A percentile compares a stretch with the other conserved stretches of the same genome.
phyloP scores from a whole-genome alignment of 2,113 vertebrate genomes.

The Nicator chloris region DNA sequence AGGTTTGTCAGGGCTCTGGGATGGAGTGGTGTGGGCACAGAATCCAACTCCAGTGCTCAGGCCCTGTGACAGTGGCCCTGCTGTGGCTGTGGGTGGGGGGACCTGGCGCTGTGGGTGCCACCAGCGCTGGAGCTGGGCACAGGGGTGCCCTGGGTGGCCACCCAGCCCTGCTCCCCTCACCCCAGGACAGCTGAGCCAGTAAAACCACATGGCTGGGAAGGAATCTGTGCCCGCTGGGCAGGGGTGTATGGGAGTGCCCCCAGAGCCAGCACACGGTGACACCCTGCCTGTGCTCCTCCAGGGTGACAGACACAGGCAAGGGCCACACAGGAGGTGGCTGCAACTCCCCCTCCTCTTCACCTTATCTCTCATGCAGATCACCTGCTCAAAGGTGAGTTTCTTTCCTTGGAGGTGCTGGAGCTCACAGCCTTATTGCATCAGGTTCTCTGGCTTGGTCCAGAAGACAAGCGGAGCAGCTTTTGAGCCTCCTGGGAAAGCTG shows the following conservation, averaged over 20 bases:
- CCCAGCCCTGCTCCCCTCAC: background rate
- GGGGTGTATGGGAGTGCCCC: rapidly evolving
- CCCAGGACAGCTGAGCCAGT: background rate
- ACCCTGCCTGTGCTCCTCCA: background rate
- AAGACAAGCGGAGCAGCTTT: background rate
- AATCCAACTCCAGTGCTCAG: background rate
- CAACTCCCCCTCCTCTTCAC: background rate
- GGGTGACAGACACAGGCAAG: background rate
- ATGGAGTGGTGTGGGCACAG: rapidly evolving
- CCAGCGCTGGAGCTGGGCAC: rapidly evolving
- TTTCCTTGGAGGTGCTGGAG: background rate
- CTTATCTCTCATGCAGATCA: background rate
- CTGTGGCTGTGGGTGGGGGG: rapidly evolving
- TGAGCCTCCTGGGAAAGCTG: background rate
- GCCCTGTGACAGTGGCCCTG: rapidly evolving
- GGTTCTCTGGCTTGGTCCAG: background rate
- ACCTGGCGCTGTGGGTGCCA: background rate
- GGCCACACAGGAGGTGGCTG: rapidly evolving
- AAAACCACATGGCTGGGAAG: background rate
- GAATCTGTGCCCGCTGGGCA: background rate
- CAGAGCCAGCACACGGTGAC: rapidly evolving
- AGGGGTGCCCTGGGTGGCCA: rapidly evolving
- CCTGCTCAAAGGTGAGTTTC: background rate
- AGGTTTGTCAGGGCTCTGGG: background rate
- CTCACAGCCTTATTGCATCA: background rate